Percentiles rank a stretch among this genome's conserved stretches.
phyloP scores from a whole-genome alignment of 2,113 vertebrate species.

The Halichoerus grypus region DNA sequence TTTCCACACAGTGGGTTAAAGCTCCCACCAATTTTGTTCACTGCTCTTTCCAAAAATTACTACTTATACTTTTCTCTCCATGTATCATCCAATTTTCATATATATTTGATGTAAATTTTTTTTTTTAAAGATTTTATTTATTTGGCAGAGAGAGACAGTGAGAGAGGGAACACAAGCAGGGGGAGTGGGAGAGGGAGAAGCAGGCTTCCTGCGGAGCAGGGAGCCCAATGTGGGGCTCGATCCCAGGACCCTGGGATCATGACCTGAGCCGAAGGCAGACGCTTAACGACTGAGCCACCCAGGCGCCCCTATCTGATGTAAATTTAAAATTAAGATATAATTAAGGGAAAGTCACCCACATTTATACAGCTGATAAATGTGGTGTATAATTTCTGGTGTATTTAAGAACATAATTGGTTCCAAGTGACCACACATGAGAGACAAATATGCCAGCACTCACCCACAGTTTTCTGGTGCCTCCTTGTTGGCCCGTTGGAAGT shows the following conservation, averaged over 20 bases:
- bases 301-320: not conserved
- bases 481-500: conserved; percentile 98
- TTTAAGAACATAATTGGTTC: not conserved
- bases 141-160: too few species aligned
- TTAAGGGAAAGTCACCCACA: not conserved
- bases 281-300: too few species aligned
- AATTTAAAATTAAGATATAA: conserved; percentile 8
- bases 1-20: not conserved
- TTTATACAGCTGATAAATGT: not conserved
- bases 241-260: too few species aligned
- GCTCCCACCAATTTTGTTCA: not conserved
- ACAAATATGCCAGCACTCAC: conserved; percentile 85
- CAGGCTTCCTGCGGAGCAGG: too few species aligned
- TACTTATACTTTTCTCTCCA: not conserved
- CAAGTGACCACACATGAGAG: not conserved
- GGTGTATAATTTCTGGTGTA: not conserved
- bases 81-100: not conserved
- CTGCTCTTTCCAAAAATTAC: not conserved
- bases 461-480: conserved; percentile 96
- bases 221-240: too few species aligned
- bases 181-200: too few species aligned
- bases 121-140: too few species aligned
- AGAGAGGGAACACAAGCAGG: too few species aligned
- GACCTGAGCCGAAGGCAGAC: too few species aligned
- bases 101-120: not conserved